Evolutionary conservation across 2,888 invertebrate species (phyloP).

Genomic region (Prosopocoilus inquinatus): DNA sequence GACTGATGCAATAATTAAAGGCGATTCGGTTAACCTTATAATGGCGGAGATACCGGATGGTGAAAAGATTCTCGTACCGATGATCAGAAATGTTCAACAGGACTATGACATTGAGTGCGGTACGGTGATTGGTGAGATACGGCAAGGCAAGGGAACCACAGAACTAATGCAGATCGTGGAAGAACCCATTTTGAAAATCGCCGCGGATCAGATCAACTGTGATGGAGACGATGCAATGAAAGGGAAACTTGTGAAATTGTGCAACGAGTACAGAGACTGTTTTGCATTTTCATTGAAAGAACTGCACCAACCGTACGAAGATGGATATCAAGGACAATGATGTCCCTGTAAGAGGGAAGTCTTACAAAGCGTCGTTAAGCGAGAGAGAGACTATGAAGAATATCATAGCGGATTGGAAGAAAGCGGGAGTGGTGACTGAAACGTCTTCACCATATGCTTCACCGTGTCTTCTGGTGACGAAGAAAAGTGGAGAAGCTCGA

Average conservation of each 20-base stretch:
- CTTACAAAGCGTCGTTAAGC: conserved; percentile 10
- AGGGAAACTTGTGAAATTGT: not conserved
- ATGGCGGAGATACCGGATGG: too few relatives aligned
- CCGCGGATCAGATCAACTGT: not conserved
- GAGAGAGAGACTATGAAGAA: conserved; percentile 14
- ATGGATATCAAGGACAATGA: conserved; percentile 16
- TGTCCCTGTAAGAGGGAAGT: conserved; percentile 15
- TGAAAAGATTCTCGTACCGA: too few relatives aligned
- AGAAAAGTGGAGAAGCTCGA: conserved; percentile 21
- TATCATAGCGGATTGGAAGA: conserved; percentile 20
- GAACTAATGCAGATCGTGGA: conserved; percentile 6
- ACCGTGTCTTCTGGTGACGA: conserved; percentile 25
- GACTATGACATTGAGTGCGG: too few relatives aligned
- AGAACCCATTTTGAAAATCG: not conserved
- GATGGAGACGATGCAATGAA: not conserved
- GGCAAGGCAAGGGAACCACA: too few relatives aligned
- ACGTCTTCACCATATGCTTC: conserved; percentile 28
- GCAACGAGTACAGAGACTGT: conserved; percentile 11
- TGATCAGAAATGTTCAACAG: too few relatives aligned
- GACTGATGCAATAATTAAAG: too few relatives aligned
- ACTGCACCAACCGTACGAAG: conserved; percentile 12
- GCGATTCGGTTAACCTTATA: too few relatives aligned
- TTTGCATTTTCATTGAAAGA: conserved; percentile 17
- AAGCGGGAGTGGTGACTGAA: conserved; percentile 24
- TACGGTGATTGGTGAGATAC: too few relatives aligned